Percentiles rank a stretch among this genome's conserved stretches.
Conservation (phyloP, 2,113 vertebrate species). For the Coracopsis vasa region DNA sequence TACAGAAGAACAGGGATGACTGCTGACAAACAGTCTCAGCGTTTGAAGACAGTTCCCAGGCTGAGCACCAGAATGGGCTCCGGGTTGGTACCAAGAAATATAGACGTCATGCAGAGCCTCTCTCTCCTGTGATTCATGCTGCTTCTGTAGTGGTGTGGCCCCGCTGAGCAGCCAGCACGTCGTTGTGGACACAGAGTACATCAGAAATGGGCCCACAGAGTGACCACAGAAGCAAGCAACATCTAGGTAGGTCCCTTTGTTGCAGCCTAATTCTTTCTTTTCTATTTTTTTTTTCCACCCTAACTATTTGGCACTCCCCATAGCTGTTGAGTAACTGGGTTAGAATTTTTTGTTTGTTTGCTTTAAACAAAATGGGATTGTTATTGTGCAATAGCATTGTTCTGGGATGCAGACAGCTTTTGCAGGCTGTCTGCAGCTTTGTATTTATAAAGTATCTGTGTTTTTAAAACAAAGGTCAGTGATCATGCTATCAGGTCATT, state of each 20-base stretch:
- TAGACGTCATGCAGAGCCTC: rapidly evolving
- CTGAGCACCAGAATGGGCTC: neutral
- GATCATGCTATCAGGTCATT: constrained; percentile 27
- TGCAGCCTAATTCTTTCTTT: neutral
- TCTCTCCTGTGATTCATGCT: neutral
- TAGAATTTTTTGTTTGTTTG: constrained; percentile 59
- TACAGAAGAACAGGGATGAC: neutral
- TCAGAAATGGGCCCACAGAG: rapidly evolving
- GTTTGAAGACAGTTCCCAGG: neutral
- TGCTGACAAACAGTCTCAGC: neutral
- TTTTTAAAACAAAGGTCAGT: constrained; percentile 51
- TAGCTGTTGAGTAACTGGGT: constrained; percentile 57
- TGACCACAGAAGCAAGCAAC: neutral
- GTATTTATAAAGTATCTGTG: constrained; percentile 40
- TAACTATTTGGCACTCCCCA: neutral
- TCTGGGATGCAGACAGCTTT: constrained; percentile 49
- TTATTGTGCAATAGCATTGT: constrained; percentile 65
- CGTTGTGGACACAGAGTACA: rapidly evolving
- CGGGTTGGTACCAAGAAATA: neutral
- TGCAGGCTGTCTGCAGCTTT: constrained; percentile 52
- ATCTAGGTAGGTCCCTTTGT: constrained; percentile 2
- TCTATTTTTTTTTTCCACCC: neutral
- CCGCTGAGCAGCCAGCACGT: rapidly evolving
- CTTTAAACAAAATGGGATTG: constrained; percentile 40
- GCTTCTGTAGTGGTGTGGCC: neutral